These are phyloP conservation scores for Pachliopta kotzebuea DNA, from an alignment of 2,888 invertebrate genomes.

Conservation along the genomic window DNA sequence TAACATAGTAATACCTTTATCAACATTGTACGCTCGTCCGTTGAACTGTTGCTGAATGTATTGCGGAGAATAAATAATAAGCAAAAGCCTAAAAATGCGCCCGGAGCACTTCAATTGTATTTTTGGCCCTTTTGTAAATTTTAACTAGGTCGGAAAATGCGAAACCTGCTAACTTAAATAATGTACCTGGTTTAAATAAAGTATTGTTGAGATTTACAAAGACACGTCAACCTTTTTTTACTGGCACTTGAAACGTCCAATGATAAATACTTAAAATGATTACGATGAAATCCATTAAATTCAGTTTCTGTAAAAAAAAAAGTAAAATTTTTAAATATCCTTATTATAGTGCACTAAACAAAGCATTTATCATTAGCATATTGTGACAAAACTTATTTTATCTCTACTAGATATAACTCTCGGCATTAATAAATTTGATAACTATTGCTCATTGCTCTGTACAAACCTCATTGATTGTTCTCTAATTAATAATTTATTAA, in stretches of 20 bases:
- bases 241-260: neutral
- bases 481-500: neutral
- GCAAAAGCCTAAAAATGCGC: conserved; percentile 13
- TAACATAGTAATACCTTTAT: neutral
- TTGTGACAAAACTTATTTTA: too few species aligned
- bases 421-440: neutral
- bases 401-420: neutral
- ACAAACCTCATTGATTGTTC: neutral
- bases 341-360: too few species aligned
- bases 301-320: too few species aligned
- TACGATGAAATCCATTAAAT: too few species aligned
- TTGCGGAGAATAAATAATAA: conserved; percentile 8
- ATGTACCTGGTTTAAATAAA: conserved; percentile 12
- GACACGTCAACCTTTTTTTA: neutral
- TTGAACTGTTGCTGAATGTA: conserved; percentile 8
- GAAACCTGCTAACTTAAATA: conserved; percentile 7
- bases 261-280: neutral
- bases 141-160: conserved; percentile 24
- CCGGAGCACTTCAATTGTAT: conserved; percentile 15
- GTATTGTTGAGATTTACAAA: conserved; percentile 8
- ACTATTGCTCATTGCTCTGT: neutral
- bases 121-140: conserved; percentile 18
- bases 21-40: conserved; percentile 7
- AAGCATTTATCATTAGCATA: too few species aligned
- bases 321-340: too few species aligned